Conservation (phyloP, 1,140 invertebrate species). For the Drosophila saltans region DNA sequence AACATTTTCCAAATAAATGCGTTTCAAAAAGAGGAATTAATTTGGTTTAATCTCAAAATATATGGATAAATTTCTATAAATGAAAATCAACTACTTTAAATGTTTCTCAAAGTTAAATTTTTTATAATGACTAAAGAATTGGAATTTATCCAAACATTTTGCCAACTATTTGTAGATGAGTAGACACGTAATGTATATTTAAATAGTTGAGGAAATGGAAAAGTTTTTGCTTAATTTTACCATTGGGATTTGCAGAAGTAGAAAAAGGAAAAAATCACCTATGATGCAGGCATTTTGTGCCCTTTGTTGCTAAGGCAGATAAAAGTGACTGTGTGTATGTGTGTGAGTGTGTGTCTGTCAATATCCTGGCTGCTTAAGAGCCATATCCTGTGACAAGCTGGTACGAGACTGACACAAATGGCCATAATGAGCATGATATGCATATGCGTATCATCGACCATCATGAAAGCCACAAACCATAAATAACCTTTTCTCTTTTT, state of each 20-base stretch:
- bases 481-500: slow-evolving; percentile 42
- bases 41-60: not conserved
- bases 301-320: not conserved
- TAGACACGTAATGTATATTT: not conserved
- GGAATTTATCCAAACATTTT: too few relatives aligned
- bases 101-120: too few relatives aligned
- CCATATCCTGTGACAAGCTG: slow-evolving; percentile 57
- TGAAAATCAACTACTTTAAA: too few relatives aligned
- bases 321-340: slow-evolving; percentile 2
- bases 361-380: slow-evolving; percentile 64
- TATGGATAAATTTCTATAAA: not conserved
- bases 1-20: not conserved
- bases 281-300: not conserved
- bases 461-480: slow-evolving; percentile 41
- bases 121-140: too few relatives aligned
- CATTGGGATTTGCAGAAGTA: not conserved
- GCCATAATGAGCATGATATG: slow-evolving; percentile 50
- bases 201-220: not conserved
- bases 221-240: not conserved
- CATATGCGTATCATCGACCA: slow-evolving; percentile 54
- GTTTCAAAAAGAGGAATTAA: not conserved
- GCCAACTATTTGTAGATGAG: too few relatives aligned
- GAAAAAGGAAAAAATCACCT: not conserved
- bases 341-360: slow-evolving; percentile 6
- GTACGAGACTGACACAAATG: slow-evolving; percentile 46